Base-by-base conservation (phyloP, 2,797 vertebrate species). In the Pachyuromys duprasi region DNA sequence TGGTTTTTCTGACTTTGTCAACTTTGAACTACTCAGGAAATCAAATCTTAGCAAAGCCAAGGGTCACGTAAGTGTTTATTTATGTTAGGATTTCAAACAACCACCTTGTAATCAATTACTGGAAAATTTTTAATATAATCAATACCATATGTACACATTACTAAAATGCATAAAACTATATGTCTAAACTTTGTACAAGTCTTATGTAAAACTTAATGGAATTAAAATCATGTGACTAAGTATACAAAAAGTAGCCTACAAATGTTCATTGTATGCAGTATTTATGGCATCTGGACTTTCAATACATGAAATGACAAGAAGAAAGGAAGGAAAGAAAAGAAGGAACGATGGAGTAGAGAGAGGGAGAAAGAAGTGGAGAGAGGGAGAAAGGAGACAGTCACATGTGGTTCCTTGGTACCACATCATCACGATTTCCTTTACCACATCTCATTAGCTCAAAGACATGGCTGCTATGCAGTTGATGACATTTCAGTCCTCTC, bases 291-390 rank as follows among this genome's bases (percentile, higher is more conserved):
- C n/a, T 60, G 53, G 17, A 31, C 69, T 13, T 60, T 87, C 53
- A 42, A 42, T 42, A 60, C 36, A 87, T 60, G 26, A 42, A 42
- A 42, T 14, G 53, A 60, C 9, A 42, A 60, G 33, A 18, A 72
- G 62, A 24, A 63, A 63, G 7, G 62, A 63, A 65, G 65, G 65
- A 33, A 33, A 11, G 78, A 33, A 20, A 60, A 22, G 79, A 7
- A 15, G 5, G 13, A 2, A 22, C 3, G 6, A 7, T 26, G 14
- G 8, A 33, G 4, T 8, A 5, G 26, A 12, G 24, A 20, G 22
- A 31, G 39, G 42, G 24, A 80, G 18, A n/a, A 24, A 39, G 12
- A 12, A 5, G 26, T 14, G 15, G 15, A 17, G 7, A 24, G 28
- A n/a, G 11, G 8, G 3, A 55, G 33, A 15, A 1, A 39, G 20